Evolutionary conservation across 2,113 vertebrate genomes (phyloP).

Genomic region (Cheilinus undulatus): DNA sequence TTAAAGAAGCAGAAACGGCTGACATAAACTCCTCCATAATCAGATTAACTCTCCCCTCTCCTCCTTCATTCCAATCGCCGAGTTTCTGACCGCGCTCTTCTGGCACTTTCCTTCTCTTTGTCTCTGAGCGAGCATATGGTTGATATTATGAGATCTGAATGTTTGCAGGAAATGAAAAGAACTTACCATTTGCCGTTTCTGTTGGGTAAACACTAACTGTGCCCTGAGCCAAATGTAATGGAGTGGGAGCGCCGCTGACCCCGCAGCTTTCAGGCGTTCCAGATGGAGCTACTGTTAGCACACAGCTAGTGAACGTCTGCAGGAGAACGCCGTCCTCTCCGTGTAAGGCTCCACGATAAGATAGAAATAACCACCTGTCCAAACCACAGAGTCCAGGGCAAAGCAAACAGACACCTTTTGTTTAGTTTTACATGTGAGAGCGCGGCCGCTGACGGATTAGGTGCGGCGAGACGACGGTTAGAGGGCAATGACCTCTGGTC

Average conservation of each 20-base stretch:
- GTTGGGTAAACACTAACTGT: conserved; percentile 64
- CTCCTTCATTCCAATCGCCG: conserved; percentile 16
- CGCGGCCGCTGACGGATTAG: conserved; percentile 67
- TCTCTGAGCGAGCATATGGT: conserved; percentile 70
- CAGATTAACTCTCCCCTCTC: conserved; percentile 45
- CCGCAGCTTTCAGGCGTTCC: conserved; percentile 55
- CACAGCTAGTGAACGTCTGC: conserved; percentile 7
- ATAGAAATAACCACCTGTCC: conserved; percentile 52
- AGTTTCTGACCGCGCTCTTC: conserved; percentile 46
- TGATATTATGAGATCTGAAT: conserved; percentile 67
- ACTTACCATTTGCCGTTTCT: conserved; percentile 64
- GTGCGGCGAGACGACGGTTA: conserved; percentile 54
- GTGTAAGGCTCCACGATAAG: conserved; percentile 50
- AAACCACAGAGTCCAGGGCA: conserved; percentile 34
- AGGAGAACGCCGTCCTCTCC: conserved; percentile 43
- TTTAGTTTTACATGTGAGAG: conserved; percentile 58
- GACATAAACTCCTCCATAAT: conserved; percentile 38
- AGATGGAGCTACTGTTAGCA: conserved; percentile 54
- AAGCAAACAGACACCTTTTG: conserved; percentile 60
- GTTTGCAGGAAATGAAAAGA: conserved; percentile 68
- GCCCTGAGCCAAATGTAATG: conserved; percentile 47
- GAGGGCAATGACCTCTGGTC: conserved; percentile 41
- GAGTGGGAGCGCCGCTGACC: conserved; percentile 52
- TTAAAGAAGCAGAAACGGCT: conserved; percentile 21
- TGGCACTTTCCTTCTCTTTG: conserved; percentile 41